These are phyloP conservation scores for Enoplosus armatus DNA, from an alignment of 2,797 vertebrate species.

Conservation along the genomic window DNA sequence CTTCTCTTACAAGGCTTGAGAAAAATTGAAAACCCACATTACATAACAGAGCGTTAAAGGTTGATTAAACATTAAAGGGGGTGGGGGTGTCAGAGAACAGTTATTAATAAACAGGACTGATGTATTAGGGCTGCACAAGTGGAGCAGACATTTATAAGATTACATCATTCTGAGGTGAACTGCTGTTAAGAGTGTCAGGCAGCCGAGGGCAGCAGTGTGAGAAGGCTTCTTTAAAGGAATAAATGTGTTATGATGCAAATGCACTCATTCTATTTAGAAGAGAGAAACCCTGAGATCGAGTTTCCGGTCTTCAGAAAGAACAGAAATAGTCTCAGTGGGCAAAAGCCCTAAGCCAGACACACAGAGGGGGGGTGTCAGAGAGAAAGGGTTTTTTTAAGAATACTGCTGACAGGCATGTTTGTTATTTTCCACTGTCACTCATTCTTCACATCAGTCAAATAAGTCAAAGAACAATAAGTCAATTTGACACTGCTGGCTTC, in stretches of 20 bases:
- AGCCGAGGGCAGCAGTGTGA: conserved; percentile 1
- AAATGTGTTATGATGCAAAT: conserved; percentile 3
- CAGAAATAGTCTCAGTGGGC: not conserved
- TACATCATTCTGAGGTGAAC: conserved; percentile 9
- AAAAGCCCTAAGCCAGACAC: conserved; percentile 22
- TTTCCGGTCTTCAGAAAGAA: not conserved
- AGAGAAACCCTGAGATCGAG: not conserved
- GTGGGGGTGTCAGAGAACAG: conserved; percentile 1
- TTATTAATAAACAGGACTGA: conserved; percentile 33
- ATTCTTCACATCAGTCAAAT: conserved; percentile 46
- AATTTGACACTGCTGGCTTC: conserved; percentile 28
- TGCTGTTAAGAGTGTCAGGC: conserved; percentile 21
- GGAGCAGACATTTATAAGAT: conserved; percentile 29
- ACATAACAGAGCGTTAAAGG: conserved; percentile 7
- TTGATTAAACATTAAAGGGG: conserved; percentile 34
- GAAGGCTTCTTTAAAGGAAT: conserved; percentile 1
- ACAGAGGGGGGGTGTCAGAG: conserved; percentile 36
- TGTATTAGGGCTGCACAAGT: conserved; percentile 16
- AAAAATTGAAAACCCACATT: conserved; percentile 9
- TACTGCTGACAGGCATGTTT: conserved; percentile 40
- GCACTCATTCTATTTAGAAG: not conserved
- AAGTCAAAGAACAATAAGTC: conserved; percentile 45
- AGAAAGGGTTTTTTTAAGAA: conserved; percentile 30
- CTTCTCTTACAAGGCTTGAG: not conserved
- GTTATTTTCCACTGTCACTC: conserved; percentile 31